Evolutionary conservation across 30 jellyfish, hydroid and myxozoan genomes (phyloP).

Genomic region (Haliclystus octoradiatus): DNA sequence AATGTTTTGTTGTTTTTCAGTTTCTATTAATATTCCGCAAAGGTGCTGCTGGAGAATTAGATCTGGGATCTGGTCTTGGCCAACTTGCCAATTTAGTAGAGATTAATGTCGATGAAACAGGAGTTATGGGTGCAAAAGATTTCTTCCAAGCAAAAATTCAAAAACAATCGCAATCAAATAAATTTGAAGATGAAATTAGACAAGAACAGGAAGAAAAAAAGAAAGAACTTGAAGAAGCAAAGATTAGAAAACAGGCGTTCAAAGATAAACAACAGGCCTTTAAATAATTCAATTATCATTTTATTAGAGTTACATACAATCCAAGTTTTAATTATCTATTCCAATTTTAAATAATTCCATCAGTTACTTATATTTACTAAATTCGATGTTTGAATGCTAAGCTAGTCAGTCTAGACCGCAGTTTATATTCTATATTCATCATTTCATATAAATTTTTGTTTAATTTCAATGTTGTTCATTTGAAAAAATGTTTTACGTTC

Average conservation of each 20-base stretch:
- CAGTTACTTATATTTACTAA: no score
- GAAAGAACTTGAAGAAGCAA: slow-evolving; percentile 64
- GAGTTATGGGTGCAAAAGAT: slow-evolving; percentile 93
- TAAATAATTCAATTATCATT: slow-evolving; percentile 12
- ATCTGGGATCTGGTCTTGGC: slow-evolving; percentile 69
- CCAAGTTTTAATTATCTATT: no score
- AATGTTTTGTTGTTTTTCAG: slow-evolving; percentile 26
- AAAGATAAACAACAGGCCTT: slow-evolving; percentile 55
- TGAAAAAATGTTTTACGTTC: no score
- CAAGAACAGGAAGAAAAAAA: slow-evolving; percentile 80
- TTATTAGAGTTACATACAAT: not conserved
- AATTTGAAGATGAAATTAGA: slow-evolving; percentile 82
- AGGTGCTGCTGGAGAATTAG: slow-evolving; percentile 82
- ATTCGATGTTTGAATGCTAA: no score
- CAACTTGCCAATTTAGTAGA: slow-evolving; percentile 63
- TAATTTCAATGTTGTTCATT: no score
- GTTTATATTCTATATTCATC: no score
- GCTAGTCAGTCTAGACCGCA: no score
- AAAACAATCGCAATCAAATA: slow-evolving; percentile 60
- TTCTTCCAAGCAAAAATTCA: slow-evolving; percentile 90
- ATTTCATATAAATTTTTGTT: no score
- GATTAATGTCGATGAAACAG: slow-evolving; percentile 94
- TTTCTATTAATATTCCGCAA: slow-evolving; percentile 78
- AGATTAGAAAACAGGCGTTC: slow-evolving; percentile 61
- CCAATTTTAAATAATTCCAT: no score